phyloP scores from a whole-genome alignment of 1,140 invertebrate species.

The Halesus radiatus region DNA sequence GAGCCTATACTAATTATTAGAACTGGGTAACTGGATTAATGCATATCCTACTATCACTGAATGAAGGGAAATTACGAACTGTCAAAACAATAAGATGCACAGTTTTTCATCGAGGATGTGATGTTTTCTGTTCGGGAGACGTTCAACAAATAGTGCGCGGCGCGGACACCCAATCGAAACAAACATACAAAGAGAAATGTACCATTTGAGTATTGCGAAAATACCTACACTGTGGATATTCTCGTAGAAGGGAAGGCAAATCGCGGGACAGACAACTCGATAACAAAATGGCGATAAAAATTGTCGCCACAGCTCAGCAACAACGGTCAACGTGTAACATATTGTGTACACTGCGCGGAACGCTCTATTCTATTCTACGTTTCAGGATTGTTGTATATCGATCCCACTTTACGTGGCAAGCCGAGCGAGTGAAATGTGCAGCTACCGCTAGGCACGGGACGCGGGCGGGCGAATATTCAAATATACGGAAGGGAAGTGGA shows the following conservation, averaged over 20 bases:
- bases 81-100: conserved; percentile 15
- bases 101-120: neutral
- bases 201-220: neutral
- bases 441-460: conserved; percentile 14
- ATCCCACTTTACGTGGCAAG: conserved; percentile 61
- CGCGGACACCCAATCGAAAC: conserved; percentile 4
- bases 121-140: neutral
- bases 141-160: conserved; percentile 3
- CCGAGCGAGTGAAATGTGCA: conserved; percentile 55
- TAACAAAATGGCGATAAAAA: conserved; percentile 48
- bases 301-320: conserved; percentile 42
- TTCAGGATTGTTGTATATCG: conserved; percentile 48
- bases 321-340: conserved; percentile 49
- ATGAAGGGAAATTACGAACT: neutral
- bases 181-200: neutral
- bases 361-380: conserved; percentile 41
- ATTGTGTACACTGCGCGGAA: conserved; percentile 49
- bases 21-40: neutral
- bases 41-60: neutral
- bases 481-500: conserved; percentile 2
- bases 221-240: conserved; percentile 30
- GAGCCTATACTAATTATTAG: neutral
- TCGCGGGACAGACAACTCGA: conserved; percentile 35
- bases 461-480: neutral
- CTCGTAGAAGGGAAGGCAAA: conserved; percentile 36